Conservation (phyloP, 1,140 invertebrate species). For the Carcinoscorpius rotundicauda region DNA sequence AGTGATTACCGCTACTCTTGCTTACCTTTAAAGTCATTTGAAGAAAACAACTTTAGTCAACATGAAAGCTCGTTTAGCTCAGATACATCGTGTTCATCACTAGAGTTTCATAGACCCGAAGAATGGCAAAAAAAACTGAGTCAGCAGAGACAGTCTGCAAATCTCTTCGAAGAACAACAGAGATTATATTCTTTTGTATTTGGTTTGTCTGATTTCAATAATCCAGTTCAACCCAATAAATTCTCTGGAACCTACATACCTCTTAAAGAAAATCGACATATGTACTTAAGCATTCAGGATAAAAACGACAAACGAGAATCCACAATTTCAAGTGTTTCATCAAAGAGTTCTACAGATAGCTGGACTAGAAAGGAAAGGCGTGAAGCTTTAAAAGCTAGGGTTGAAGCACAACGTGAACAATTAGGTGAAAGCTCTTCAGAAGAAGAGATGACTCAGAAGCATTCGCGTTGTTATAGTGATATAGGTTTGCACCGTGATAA, state of each 20-base stretch:
- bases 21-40: too few relatives aligned
- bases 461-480: constrained; percentile 14
- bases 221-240: too few relatives aligned
- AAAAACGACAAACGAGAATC: too few relatives aligned
- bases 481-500: constrained; percentile 7
- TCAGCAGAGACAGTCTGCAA: constrained; percentile 17
- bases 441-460: constrained; percentile 1
- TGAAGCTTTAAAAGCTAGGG: constrained; percentile 14
- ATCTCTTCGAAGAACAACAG: background rate
- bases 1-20: too few relatives aligned
- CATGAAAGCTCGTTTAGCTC: constrained; percentile 15
- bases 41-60: too few relatives aligned
- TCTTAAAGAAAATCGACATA: too few relatives aligned
- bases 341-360: constrained; percentile 15
- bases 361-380: constrained; percentile 13
- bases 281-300: too few relatives aligned
- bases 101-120: constrained; percentile 17
- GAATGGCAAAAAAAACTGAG: background rate
- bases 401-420: constrained; percentile 14
- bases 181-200: too few relatives aligned
- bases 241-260: too few relatives aligned
- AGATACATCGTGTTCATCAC: constrained; percentile 18
- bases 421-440: constrained; percentile 11
- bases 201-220: too few relatives aligned
- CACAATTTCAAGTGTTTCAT: constrained; percentile 3